Evolutionary conservation across 2,113 vertebrate genomes (phyloP).

Genomic region (Calypte anna): DNA sequence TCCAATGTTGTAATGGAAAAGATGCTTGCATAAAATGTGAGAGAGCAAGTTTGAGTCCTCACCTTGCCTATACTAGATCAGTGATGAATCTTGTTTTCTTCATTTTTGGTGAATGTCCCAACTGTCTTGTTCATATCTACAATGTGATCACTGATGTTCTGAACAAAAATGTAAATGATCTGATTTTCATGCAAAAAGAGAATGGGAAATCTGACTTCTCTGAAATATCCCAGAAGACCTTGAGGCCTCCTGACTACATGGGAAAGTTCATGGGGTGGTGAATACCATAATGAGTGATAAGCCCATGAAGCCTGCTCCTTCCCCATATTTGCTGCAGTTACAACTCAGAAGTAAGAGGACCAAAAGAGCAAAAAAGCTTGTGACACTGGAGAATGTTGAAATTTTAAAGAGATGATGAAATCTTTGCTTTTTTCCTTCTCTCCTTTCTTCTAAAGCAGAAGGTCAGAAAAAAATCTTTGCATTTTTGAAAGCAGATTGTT

Average conservation of each 20-base stretch:
- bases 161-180: neutral
- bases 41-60: neutral
- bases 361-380: neutral
- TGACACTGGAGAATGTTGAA: neutral
- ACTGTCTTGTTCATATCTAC: neutral
- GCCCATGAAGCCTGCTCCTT: neutral
- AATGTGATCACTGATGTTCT: neutral
- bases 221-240: neutral
- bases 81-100: accelerated
- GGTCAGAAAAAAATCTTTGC: accelerated
- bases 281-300: neutral
- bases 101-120: neutral
- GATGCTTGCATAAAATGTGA: neutral
- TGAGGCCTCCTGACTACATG: neutral
- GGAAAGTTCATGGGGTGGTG: neutral
- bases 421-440: neutral
- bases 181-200: neutral
- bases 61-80: neutral
- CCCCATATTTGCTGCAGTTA: neutral
- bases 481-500: neutral
- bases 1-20: neutral
- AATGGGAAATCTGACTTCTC: neutral
- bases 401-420: neutral
- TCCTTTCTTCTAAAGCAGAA: neutral
- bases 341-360: neutral